phyloP scores from a whole-genome alignment of 2,113 vertebrate species.

The Microtus ochrogaster region DNA sequence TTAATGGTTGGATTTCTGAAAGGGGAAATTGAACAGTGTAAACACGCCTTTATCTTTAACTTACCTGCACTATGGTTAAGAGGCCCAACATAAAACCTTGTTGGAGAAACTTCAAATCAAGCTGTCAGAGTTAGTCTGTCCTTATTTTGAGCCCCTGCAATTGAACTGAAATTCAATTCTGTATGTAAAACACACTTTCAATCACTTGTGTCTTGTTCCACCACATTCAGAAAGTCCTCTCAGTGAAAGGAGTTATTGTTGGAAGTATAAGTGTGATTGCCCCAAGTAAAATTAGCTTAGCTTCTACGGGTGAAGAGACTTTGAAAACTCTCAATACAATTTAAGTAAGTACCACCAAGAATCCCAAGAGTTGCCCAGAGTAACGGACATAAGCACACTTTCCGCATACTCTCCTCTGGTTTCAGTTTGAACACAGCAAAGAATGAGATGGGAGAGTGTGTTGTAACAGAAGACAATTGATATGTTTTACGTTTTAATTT shows the following conservation, averaged over 20 bases:
- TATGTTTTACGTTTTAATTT: not conserved
- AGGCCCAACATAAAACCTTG: not conserved
- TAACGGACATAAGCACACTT: not conserved
- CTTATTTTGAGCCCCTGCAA: constrained; percentile 3
- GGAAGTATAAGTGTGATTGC: not conserved
- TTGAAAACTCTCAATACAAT: constrained; percentile 8
- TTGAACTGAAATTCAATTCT: constrained; percentile 8
- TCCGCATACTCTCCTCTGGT: not conserved
- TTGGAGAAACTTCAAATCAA: constrained; percentile 46
- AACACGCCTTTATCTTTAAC: not conserved
- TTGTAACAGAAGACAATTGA: not conserved
- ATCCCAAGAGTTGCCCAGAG: not conserved
- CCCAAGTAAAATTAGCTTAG: constrained; percentile 5
- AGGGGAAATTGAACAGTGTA: not conserved
- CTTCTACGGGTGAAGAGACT: constrained; percentile 28
- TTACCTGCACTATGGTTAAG: not conserved
- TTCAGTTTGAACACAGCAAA: constrained; percentile 1
- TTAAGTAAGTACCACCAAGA: constrained; percentile 19
- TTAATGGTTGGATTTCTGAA: constrained; percentile 18
- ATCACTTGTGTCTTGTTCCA: constrained; percentile 1
- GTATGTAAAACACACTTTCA: not conserved
- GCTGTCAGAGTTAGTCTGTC: not conserved
- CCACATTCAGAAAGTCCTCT: constrained; percentile 30
- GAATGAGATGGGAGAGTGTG: not conserved
- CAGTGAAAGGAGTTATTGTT: not conserved